phyloP scores from a whole-genome alignment of 2,888 invertebrate species.

The Eueremaeus valkanovi region DNA sequence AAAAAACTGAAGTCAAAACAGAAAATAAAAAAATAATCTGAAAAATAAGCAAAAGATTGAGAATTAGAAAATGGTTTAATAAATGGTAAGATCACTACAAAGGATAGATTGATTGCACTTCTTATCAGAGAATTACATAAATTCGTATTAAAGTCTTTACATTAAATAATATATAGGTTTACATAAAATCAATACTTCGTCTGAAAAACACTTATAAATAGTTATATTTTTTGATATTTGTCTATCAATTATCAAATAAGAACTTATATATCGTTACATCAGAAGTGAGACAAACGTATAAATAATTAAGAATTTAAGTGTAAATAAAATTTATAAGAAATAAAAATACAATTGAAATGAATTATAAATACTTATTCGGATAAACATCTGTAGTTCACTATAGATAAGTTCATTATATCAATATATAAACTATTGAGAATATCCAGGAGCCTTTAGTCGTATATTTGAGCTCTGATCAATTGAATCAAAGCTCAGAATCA shows the following conservation, averaged over 20 bases:
- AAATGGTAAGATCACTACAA: slow-evolving; percentile 13
- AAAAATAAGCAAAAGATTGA: neutral
- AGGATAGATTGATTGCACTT: slow-evolving; percentile 8
- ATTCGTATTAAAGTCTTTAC: neutral
- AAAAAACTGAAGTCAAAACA: too few species aligned
- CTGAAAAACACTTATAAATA: neutral
- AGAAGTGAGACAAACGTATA: neutral
- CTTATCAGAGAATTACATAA: neutral
- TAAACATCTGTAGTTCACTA: neutral
- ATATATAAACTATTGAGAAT: neutral
- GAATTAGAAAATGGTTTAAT: slow-evolving; percentile 24
- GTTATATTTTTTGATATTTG: neutral
- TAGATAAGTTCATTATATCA: neutral
- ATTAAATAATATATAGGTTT: neutral
- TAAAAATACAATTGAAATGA: neutral
- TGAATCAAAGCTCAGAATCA: neutral
- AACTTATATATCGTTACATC: neutral
- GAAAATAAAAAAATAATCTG: neutral
- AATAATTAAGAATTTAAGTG: neutral
- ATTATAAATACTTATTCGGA: too few species aligned
- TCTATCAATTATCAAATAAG: neutral
- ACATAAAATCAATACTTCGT: neutral
- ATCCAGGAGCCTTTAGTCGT: neutral
- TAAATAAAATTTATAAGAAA: neutral
- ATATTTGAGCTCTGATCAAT: neutral